A percentile compares a stretch with the other conserved stretches of the same genome.
Evolutionary conservation across 2,113 vertebrate species (phyloP).

Genomic region (Brachirus orientalis): DNA sequence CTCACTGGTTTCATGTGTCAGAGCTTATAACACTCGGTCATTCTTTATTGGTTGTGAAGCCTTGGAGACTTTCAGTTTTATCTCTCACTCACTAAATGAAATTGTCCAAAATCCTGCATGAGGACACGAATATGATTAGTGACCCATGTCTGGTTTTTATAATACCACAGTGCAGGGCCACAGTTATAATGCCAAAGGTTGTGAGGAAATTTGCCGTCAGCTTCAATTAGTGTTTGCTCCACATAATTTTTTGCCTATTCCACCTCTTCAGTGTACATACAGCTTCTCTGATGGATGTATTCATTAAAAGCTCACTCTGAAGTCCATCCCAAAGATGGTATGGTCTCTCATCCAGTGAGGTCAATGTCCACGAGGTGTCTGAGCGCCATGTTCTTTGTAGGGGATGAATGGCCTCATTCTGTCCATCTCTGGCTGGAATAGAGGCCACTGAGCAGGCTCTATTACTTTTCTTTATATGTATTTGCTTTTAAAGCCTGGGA

Average conservation of each 20-base stretch:
- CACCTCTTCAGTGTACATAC: not conserved
- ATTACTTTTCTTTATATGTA: conserved; percentile 8
- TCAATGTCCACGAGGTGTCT: conserved; percentile 30
- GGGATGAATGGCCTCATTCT: conserved; percentile 69
- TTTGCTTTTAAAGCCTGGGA: conserved; percentile 32
- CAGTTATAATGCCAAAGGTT: conserved; percentile 4
- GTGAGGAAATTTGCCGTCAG: conserved; percentile 5
- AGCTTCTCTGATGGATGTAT: not conserved
- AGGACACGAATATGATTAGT: not conserved
- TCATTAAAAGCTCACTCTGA: not conserved
- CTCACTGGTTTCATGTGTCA: conserved; percentile 10
- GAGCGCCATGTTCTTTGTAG: conserved; percentile 27
- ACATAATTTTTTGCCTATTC: not conserved
- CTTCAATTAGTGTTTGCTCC: conserved; percentile 14
- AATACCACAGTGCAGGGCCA: not conserved
- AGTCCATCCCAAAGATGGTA: not conserved
- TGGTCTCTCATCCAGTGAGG: conserved; percentile 10
- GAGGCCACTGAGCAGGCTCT: conserved; percentile 50
- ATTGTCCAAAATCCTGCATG: not conserved
- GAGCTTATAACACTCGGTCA: not conserved
- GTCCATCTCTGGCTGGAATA: conserved; percentile 45
- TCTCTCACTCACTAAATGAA: not conserved
- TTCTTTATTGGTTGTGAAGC: not conserved
- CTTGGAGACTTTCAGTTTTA: not conserved
- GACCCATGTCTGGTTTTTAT: not conserved